These are phyloP conservation scores for Polypedilum vanderplanki DNA, from an alignment of 1,140 invertebrate genomes.

Conservation along the genomic window DNA sequence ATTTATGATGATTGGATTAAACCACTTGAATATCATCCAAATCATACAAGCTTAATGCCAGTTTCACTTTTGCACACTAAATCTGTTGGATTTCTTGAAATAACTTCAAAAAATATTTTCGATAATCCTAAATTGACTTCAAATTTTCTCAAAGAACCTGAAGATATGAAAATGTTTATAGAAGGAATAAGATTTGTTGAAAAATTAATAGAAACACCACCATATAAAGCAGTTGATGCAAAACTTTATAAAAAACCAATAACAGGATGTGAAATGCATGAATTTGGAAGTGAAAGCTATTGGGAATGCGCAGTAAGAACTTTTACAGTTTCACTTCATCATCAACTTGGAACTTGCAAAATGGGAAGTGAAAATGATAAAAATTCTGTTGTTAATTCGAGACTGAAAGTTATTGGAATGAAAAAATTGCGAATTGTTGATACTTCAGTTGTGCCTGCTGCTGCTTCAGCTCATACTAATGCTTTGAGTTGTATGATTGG, in stretches of 20 bases:
- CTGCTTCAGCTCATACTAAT: conserved; percentile 49
- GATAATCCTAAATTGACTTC: conserved; percentile 58
- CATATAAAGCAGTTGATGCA: conserved; percentile 47
- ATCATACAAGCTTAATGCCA: conserved; percentile 35
- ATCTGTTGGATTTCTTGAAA: conserved; percentile 52
- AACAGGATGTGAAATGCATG: conserved; percentile 44
- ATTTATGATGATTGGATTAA: conserved; percentile 34
- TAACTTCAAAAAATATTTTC: conserved; percentile 53
- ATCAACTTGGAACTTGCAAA: conserved; percentile 56
- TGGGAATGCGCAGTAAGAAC: conserved; percentile 49
- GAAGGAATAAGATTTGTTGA: conserved; percentile 42
- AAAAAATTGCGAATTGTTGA: conserved; percentile 49
- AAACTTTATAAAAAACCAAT: conserved; percentile 44
- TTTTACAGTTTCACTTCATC: conserved; percentile 51
- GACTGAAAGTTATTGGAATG: conserved; percentile 49
- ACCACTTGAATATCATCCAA: conserved; percentile 30
- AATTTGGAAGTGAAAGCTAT: conserved; percentile 50
- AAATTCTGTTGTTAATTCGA: conserved; percentile 49
- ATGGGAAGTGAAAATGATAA: conserved; percentile 54
- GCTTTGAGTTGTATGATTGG: conserved; percentile 49
- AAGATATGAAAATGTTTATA: conserved; percentile 46
- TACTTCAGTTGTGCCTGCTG: conserved; percentile 50
- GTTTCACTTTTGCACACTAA: conserved; percentile 54
- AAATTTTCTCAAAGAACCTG: conserved; percentile 52
- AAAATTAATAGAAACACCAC: conserved; percentile 43